Evolutionary conservation across 2,113 vertebrate genomes (phyloP).

Genomic region (Pseudorhombus dupliciocellatus): DNA sequence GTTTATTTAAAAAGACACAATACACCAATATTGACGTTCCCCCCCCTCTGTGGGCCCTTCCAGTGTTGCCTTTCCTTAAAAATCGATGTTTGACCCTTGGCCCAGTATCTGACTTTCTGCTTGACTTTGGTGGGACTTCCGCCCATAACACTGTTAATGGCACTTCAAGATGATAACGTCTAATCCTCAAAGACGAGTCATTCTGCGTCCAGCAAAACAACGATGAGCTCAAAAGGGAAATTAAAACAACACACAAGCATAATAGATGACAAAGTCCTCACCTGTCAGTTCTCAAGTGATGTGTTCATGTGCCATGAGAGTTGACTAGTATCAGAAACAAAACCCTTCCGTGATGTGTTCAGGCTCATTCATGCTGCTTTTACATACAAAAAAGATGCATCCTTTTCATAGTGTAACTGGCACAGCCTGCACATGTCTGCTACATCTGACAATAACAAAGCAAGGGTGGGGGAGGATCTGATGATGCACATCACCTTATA

Average conservation of each 20-base stretch:
- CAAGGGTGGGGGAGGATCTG: too few species aligned
- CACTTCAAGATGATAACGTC: constrained; percentile 4
- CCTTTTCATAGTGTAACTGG: not conserved
- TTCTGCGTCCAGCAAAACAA: not conserved
- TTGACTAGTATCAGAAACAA: constrained; percentile 5
- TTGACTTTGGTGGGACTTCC: constrained; percentile 51
- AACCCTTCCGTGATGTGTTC: not conserved
- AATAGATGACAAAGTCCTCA: not conserved
- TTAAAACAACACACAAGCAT: not conserved
- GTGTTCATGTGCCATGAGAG: constrained; percentile 3
- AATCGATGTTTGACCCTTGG: constrained; percentile 67
- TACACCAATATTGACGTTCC: constrained; percentile 50
- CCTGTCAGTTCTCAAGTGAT: not conserved
- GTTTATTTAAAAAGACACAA: constrained; percentile 53
- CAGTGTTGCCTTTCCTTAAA: constrained; percentile 41
- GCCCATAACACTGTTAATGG: constrained; percentile 13
- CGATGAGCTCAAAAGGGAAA: not conserved
- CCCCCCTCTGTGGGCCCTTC: not conserved
- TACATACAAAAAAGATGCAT: not conserved
- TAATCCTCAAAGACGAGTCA: constrained; percentile 1
- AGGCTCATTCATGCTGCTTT: not conserved
- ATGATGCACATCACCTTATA: not conserved
- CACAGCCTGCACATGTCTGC: not conserved
- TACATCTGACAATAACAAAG: not conserved
- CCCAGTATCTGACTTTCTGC: constrained; percentile 61